A percentile compares a stretch with the other conserved stretches of the same genome.
Evolutionary conservation across 2,113 vertebrate genomes (phyloP).

Genomic region (Zingel zingel): DNA sequence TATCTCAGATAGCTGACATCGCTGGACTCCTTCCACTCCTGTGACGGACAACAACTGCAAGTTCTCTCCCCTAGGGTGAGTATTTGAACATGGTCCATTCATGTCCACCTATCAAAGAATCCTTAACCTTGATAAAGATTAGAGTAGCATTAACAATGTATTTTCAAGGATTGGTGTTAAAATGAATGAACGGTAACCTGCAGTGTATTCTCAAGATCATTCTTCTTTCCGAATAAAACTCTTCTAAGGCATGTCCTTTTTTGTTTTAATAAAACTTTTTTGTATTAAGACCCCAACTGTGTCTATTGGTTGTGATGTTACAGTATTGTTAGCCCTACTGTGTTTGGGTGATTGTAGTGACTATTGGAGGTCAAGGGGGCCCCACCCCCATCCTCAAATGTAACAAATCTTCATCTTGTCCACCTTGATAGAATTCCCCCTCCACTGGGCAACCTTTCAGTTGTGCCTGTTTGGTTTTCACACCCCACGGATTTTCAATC

Average conservation of each 20-base stretch:
- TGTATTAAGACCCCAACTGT: slow-evolving; percentile 13
- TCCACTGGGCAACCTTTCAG: slow-evolving; percentile 78
- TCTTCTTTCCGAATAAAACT: background rate
- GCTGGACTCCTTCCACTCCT: slow-evolving; percentile 65
- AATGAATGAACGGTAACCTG: slow-evolving; percentile 22
- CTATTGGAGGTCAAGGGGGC: slow-evolving; percentile 63
- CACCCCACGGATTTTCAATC: slow-evolving; percentile 84
- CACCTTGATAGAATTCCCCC: slow-evolving; percentile 82
- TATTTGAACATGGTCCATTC: slow-evolving; percentile 57
- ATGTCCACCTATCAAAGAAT: slow-evolving; percentile 61
- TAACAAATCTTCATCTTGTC: slow-evolving; percentile 84
- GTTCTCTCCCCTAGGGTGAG: slow-evolving; percentile 80
- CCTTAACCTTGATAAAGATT: slow-evolving; percentile 54
- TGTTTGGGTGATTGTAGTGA: slow-evolving; percentile 61
- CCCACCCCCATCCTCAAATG: slow-evolving; percentile 58
- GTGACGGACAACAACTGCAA: slow-evolving; percentile 72
- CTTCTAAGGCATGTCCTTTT: background rate
- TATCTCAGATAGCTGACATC: slow-evolving; percentile 70
- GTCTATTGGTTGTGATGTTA: slow-evolving; percentile 19
- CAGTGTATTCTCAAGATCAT: slow-evolving; percentile 15
- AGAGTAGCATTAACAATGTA: slow-evolving; percentile 22
- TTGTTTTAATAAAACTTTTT: slow-evolving; percentile 28
- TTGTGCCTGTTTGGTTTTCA: slow-evolving; percentile 82
- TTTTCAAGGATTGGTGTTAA: slow-evolving; percentile 26
- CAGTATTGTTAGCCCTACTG: slow-evolving; percentile 32